phyloP scores from a whole-genome alignment of 2,888 invertebrate genomes.

The Netelia virgata region DNA sequence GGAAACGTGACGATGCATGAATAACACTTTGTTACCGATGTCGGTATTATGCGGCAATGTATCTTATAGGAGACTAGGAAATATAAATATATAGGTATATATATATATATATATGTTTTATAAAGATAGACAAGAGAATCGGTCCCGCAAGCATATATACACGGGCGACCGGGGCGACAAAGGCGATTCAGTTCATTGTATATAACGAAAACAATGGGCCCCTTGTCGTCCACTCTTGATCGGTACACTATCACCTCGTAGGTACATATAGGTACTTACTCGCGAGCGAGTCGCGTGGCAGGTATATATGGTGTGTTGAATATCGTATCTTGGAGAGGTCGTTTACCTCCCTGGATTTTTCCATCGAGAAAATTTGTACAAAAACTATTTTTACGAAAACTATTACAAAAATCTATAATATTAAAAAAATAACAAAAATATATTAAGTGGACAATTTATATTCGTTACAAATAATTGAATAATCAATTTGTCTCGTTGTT shows the following conservation, averaged over 20 bases:
- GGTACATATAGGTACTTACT: neutral
- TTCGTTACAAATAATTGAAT: neutral
- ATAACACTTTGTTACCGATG: neutral
- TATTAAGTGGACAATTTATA: neutral
- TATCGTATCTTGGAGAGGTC: slow-evolving; percentile 25
- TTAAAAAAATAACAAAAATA: neutral
- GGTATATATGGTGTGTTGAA: slow-evolving; percentile 26
- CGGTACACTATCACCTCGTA: slow-evolving; percentile 29
- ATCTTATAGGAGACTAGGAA: no score
- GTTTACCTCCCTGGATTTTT: slow-evolving; percentile 15
- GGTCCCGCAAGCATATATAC: slow-evolving; percentile 6
- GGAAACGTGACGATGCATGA: slow-evolving; percentile 37
- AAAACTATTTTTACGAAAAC: no score
- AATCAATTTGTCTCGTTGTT: no score
- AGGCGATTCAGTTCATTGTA: slow-evolving; percentile 56
- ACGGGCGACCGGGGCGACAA: slow-evolving; percentile 36
- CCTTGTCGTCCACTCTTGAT: slow-evolving; percentile 48
- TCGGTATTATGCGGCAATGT: no score
- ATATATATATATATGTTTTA: slow-evolving; percentile 2
- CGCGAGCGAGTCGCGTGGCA: slow-evolving; percentile 21
- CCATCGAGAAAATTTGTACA: neutral
- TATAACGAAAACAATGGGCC: slow-evolving; percentile 54
- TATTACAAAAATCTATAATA: neutral
- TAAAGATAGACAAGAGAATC: slow-evolving; percentile 1
- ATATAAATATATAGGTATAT: neutral